Conservation (phyloP, 2,797 vertebrate genomes). For the Astyanax mexicanus region DNA sequence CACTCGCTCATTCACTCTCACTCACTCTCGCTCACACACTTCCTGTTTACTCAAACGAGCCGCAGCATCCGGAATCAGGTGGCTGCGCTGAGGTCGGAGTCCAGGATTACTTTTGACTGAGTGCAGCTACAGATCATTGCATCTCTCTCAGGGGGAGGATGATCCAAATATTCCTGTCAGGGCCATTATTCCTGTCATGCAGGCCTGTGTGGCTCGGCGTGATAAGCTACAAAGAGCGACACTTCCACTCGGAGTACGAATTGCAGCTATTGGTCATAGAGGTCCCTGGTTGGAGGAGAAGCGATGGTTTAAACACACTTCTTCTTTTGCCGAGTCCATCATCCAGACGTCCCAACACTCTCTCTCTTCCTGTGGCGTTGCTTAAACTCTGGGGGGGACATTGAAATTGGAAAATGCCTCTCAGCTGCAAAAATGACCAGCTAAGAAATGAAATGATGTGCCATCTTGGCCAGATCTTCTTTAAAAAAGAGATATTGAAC, state of each 20-base stretch:
- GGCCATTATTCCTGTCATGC: conserved; percentile 29
- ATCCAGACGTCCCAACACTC: conserved; percentile 36
- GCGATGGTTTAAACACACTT: conserved; percentile 26
- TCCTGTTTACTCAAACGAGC: conserved; percentile 31
- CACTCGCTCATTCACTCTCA: conserved; percentile 11
- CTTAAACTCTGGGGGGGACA: conserved; percentile 9
- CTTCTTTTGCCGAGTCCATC: conserved; percentile 40
- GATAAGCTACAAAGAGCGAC: conserved; percentile 48
- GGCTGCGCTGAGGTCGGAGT: conserved; percentile 28
- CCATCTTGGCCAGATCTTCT: no score
- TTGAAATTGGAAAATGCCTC: not conserved
- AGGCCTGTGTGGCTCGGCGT: conserved; percentile 42
- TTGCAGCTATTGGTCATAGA: conserved; percentile 20
- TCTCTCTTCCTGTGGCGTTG: not conserved
- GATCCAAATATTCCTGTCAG: conserved; percentile 54
- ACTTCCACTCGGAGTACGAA: conserved; percentile 33
- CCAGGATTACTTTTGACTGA: conserved; percentile 40
- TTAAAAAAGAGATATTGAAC: no score
- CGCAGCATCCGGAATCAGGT: conserved; percentile 40
- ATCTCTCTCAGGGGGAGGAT: conserved; percentile 36
- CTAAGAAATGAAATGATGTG: no score
- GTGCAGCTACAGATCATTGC: conserved; percentile 33
- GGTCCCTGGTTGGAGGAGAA: conserved; percentile 45
- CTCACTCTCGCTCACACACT: conserved; percentile 9
- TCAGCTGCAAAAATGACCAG: conserved; percentile 21